Conservation (phyloP, 2,888 invertebrate species). For the Terebella lapidaria region DNA sequence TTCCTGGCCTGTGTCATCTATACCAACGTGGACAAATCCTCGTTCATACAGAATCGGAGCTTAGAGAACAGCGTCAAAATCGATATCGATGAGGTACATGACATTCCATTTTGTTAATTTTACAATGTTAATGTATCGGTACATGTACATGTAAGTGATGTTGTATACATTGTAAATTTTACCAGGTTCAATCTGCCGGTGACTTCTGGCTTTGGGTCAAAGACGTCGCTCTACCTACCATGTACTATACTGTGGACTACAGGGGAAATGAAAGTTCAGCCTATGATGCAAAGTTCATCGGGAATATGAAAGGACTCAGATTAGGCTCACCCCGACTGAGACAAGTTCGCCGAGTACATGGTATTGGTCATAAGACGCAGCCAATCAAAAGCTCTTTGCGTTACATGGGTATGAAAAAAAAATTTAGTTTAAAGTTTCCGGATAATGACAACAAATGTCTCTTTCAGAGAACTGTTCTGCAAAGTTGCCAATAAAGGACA, state of each 20-base stretch:
- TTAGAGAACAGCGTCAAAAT: too few relatives aligned
- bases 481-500: neutral
- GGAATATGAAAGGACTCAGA: neutral
- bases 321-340: neutral
- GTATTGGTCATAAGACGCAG: neutral
- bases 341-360: neutral
- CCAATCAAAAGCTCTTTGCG: too few relatives aligned
- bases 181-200: neutral
- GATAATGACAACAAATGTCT: too few relatives aligned
- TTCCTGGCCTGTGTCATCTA: too few relatives aligned
- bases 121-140: neutral
- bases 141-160: neutral
- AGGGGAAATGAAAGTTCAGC: neutral
- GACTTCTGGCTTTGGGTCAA: neutral
- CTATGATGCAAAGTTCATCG: neutral
- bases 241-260: neutral
- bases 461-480: neutral
- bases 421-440: too few relatives aligned
- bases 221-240: neutral
- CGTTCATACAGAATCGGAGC: too few relatives aligned
- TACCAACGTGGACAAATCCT: too few relatives aligned
- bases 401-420: too few relatives aligned
- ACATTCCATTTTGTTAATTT: too few relatives aligned
- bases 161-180: neutral
- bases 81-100: too few relatives aligned